Conservation (phyloP, 35 echinoderm and acorn worm genomes). For the Amphiura filiformis region DNA sequence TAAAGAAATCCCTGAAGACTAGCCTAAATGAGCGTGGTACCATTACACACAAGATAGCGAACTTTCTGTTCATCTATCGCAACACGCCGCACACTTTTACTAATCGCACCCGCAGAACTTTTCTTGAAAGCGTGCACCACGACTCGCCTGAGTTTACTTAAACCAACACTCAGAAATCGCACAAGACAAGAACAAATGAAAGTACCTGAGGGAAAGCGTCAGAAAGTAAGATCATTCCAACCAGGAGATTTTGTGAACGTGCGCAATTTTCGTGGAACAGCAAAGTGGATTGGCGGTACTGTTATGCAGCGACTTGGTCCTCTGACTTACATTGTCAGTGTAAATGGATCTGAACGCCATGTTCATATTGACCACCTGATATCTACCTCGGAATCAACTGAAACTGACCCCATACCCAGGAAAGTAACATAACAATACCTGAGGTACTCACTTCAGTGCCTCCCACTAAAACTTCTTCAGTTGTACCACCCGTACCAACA, state of each 20-base stretch:
- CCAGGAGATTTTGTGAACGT: not conserved
- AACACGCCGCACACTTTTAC: constrained; percentile 41
- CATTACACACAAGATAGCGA: too few relatives aligned
- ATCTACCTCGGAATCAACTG: too few relatives aligned
- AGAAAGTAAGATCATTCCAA: not conserved
- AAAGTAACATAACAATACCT: too few relatives aligned
- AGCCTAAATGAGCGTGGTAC: too few relatives aligned
- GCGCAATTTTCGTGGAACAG: not conserved
- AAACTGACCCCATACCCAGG: too few relatives aligned
- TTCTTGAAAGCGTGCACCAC: not conserved
- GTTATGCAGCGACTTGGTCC: not conserved
- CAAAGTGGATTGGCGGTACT: not conserved
- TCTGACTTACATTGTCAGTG: not conserved
- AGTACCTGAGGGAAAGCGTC: not conserved
- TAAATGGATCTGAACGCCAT: not conserved
- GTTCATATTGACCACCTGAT: constrained; percentile 15
- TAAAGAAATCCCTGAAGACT: too few relatives aligned
- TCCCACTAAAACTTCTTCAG: too few relatives aligned
- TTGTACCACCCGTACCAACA: too few relatives aligned
- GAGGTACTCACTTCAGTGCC: too few relatives aligned
- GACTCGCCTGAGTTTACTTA: not conserved
- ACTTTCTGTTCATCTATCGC: constrained; percentile 36
- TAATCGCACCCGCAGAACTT: not conserved
- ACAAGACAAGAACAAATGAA: constrained; percentile 3
- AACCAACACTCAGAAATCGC: not conserved